These are phyloP conservation scores for Trialeurodes vaporariorum DNA, from an alignment of 1,140 invertebrate genomes.

Conservation along the genomic window DNA sequence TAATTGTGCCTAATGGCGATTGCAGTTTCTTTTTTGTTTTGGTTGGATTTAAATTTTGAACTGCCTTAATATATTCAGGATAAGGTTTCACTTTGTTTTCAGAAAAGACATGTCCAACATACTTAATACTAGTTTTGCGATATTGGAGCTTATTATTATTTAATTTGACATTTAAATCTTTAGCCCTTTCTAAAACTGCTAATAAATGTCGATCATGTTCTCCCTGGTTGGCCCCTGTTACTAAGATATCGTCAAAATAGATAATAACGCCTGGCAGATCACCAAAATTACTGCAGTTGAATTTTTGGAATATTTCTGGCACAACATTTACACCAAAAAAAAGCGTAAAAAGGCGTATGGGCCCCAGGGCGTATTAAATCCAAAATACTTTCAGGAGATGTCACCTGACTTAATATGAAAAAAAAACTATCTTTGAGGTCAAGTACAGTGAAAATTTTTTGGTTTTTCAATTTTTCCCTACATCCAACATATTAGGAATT, in stretches of 20 bases:
- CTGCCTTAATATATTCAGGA: slow-evolving; percentile 31
- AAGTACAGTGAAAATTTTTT: slow-evolving; percentile 17
- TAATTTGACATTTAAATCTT: slow-evolving; percentile 26
- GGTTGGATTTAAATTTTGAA: slow-evolving; percentile 17
- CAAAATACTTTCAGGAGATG: background rate
- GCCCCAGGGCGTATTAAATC: slow-evolving; percentile 19
- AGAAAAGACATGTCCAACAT: slow-evolving; percentile 31
- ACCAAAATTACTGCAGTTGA: slow-evolving; percentile 23
- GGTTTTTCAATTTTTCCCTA: slow-evolving; percentile 12
- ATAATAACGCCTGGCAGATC: slow-evolving; percentile 28
- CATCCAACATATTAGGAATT: slow-evolving; percentile 14
- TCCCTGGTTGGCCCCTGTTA: background rate
- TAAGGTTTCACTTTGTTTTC: slow-evolving; percentile 28
- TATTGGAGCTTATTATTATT: slow-evolving; percentile 31
- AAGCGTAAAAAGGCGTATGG: slow-evolving; percentile 24
- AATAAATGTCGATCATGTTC: slow-evolving; percentile 15
- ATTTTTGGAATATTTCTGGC: slow-evolving; percentile 31
- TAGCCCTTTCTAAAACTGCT: slow-evolving; percentile 14
- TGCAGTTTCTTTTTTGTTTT: background rate
- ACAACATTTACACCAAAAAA: slow-evolving; percentile 28
- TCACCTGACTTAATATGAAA: slow-evolving; percentile 18
- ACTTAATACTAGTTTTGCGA: slow-evolving; percentile 21
- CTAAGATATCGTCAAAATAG: slow-evolving; percentile 19
- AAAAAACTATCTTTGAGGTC: slow-evolving; percentile 22
- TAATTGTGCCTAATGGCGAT: background rate